phyloP scores from a whole-genome alignment of 2,113 vertebrate species.

The Onychostoma macrolepis region DNA sequence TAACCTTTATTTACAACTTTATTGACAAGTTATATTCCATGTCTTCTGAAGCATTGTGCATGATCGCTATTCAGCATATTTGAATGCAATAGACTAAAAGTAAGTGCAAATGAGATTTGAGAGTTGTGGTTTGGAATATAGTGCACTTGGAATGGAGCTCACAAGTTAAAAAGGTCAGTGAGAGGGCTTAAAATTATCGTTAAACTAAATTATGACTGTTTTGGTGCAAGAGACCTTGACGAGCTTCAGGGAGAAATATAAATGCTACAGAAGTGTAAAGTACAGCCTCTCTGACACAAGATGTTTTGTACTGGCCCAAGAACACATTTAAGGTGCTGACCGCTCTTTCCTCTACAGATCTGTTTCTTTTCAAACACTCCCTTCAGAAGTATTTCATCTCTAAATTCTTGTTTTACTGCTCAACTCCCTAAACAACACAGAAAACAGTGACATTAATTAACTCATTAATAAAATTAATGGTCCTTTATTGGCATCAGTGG shows the following conservation, averaged over 20 bases:
- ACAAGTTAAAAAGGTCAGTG: not conserved
- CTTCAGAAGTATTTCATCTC: constrained; percentile 4
- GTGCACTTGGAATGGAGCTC: not conserved
- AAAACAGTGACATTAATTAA: not conserved
- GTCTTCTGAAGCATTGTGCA: not conserved
- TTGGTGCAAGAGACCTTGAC: not conserved
- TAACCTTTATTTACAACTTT: no score
- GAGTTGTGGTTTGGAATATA: not conserved
- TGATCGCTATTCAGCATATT: not conserved
- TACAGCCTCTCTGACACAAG: not conserved
- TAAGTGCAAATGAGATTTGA: not conserved
- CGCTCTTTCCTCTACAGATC: not conserved
- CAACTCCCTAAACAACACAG: not conserved
- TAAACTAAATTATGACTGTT: not conserved
- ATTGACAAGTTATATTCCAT: no score
- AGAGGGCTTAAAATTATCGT: not conserved
- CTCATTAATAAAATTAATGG: not conserved
- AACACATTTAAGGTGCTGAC: not conserved
- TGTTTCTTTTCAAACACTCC: constrained; percentile 22
- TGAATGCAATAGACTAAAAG: not conserved
- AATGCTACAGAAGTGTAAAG: not conserved
- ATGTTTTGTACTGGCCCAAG: not conserved
- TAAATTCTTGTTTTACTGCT: not conserved
- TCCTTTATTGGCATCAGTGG: no score
- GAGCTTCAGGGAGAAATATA: not conserved